Evolutionary conservation across 2,888 invertebrate species (phyloP), one percentile per base, ranked within the genome.

Genomic region (Agrochola lota): DNA sequence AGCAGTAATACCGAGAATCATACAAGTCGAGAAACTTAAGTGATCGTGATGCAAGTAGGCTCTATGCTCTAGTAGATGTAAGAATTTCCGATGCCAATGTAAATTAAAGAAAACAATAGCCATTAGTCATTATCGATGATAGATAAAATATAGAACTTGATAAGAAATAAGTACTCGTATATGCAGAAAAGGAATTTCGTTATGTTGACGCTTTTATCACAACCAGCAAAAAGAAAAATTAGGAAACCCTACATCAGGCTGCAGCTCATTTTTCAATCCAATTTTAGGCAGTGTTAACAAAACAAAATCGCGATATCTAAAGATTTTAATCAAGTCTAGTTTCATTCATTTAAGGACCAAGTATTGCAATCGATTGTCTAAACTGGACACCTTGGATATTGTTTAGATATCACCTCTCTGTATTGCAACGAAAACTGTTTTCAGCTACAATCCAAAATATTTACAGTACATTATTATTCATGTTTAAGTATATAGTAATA

Each of bases 31-130:
- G 88, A 90, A 90, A 90, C 85, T n/a, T 81, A 75, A 80, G 82
- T 82, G 87, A 89, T 89, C 78, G 81, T 89, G 82, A 91, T 90
- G 90, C 85, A 91, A 90, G 86, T 91, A 87, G 88, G 89, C 85
- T 88, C 78, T 84, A 88, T 88, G 92, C 88, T 88, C 90, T 85
- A 89, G 88, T 88, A 86, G 85, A 82, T 86, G 77, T 76, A 75
- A 85, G 82, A 84, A 85, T 85, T 80, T 74, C 74, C 76, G 79
- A 86, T 85, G 77, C 71, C 63, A 76, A 87, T 87, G 84, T 80
- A 85, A 88, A 86, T 83, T 67, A 81, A 89, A 86, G 80, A 87
- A 87, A 87, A 86, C 81, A 80, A 80, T 77, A 68, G 26, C 23
- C 40, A 78, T 66, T 81, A 59, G 63, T 72, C 60, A 72, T 67